Base-by-base conservation (phyloP, 1,140 invertebrate genomes). In the Laodelphax striatellus region DNA sequence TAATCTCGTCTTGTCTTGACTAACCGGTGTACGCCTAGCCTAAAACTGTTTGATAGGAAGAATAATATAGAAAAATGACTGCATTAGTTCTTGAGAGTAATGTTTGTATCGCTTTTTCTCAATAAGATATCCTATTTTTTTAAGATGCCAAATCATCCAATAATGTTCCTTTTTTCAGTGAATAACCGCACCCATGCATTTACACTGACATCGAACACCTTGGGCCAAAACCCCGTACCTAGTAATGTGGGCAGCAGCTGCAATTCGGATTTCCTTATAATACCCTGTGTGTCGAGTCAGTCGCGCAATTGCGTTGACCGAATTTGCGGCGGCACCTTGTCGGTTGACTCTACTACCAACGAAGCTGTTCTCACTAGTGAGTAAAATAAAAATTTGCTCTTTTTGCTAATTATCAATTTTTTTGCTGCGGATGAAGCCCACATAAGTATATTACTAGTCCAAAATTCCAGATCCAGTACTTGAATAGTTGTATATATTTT, bases 181-280 rank as follows among this genome's bases (percentile, higher is more conserved):
- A 81, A 79, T 66, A 84, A 85, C 65, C 69, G 83, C 19, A 81
- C 79, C 0, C 76, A 82, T 28, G 75, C 85, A 0, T 88, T 90
- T 64, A 84, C 86, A 0, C 66, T 89, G n/a, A 80, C 82, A 0
- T 86, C 87, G 0, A 87, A 89, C 66, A 83, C 83, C 0, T 31
- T 58, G 14, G 69, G 66, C 9, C 83, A 82, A 57, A 77, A 69
- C 54, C 76, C 79, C 0, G 83, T 85, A 13, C 81, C 78, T 0
- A 81, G 80, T 17, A 64, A 66, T 0, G 81, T 82, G 0, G 71
- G 73, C 52, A 80, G 80, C 58, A 76, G 77, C 16, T 91, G 87
- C 67, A 79, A 81, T 46, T 80, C 80, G 28, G 88, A 91, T 70
- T 91, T 86, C 83, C 68, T 91, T 1, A 75, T 86, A 21, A 84